phyloP scores from a whole-genome alignment of 2,888 invertebrate species.

The Nudaria mundana region DNA sequence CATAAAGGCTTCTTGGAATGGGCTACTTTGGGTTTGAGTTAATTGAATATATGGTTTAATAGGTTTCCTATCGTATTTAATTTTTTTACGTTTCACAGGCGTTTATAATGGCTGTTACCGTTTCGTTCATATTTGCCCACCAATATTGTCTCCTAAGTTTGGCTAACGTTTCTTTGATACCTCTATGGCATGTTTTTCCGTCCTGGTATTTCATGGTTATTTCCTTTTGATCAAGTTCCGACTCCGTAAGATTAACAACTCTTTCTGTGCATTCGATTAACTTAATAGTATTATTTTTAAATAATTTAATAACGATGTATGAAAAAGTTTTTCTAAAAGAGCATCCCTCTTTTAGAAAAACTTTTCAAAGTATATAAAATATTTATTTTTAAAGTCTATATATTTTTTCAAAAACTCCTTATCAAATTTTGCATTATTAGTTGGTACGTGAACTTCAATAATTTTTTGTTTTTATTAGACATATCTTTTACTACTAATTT shows the following conservation, averaged over 20 bases:
- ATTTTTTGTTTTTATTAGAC: slow-evolving; percentile 28
- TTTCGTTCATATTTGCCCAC: slow-evolving; percentile 25
- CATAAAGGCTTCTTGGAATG: slow-evolving; percentile 2
- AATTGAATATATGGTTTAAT: slow-evolving; percentile 27
- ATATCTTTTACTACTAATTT: slow-evolving; percentile 23
- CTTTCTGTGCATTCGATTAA: slow-evolving; percentile 29
- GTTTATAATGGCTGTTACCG: slow-evolving; percentile 20
- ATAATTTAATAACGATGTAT: slow-evolving; percentile 10
- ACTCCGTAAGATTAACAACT: slow-evolving; percentile 11
- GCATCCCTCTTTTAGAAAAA: no score
- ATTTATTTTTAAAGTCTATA: slow-evolving; percentile 22
- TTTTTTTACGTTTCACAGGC: slow-evolving; percentile 27
- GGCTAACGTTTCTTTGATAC: slow-evolving; percentile 24
- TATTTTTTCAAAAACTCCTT: slow-evolving; percentile 34
- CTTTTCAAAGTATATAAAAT: slow-evolving; percentile 30
- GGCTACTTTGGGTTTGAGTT: slow-evolving; percentile 24
- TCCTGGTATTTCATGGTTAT: slow-evolving; percentile 18
- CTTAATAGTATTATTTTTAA: slow-evolving; percentile 20
- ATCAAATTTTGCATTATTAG: slow-evolving; percentile 20
- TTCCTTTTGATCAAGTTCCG: slow-evolving; percentile 20
- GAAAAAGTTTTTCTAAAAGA: slow-evolving; percentile 1
- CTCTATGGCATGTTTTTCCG: slow-evolving; percentile 28
- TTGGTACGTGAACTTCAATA: slow-evolving; percentile 29
- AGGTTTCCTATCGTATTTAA: slow-evolving; percentile 15
- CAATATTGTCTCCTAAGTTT: slow-evolving; percentile 18